phyloP scores from a whole-genome alignment of 2,888 invertebrate genomes.

The Apodemia duryi region DNA sequence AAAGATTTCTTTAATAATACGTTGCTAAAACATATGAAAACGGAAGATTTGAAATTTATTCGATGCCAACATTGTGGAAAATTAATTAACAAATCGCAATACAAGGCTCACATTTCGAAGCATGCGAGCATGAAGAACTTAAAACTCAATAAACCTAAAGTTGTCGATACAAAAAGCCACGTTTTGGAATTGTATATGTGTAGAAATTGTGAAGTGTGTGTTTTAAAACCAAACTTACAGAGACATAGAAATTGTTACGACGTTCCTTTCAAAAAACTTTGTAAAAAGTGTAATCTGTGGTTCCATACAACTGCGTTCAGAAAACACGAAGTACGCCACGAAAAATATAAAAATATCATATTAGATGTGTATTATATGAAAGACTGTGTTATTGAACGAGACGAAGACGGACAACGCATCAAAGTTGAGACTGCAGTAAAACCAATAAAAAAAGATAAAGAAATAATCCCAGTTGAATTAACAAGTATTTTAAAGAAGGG shows the following conservation, averaged over 20 bases:
- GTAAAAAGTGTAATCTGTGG: constrained; percentile 22
- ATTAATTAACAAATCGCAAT: constrained; percentile 28
- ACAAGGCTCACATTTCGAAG: constrained; percentile 23
- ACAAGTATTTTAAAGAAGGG: neutral
- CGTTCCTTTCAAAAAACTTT: constrained; percentile 21
- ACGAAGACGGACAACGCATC: neutral
- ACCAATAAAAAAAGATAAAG: neutral
- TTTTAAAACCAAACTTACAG: constrained; percentile 8
- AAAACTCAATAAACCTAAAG: constrained; percentile 11
- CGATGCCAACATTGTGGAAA: constrained; percentile 32
- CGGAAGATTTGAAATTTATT: constrained; percentile 31
- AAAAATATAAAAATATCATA: neutral
- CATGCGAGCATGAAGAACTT: constrained; percentile 10
- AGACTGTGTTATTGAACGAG: neutral
- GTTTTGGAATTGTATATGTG: constrained; percentile 25
- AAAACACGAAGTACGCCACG: neutral
- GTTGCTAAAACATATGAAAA: constrained; percentile 22
- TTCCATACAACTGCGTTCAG: constrained; percentile 8
- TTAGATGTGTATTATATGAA: neutral
- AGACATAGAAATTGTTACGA: neutral
- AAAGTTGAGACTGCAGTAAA: neutral
- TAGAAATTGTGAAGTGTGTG: constrained; percentile 23
- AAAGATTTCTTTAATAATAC: constrained; percentile 28
- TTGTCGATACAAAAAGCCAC: neutral
- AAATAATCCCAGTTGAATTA: neutral